A percentile compares a stretch with the other conserved stretches of the same genome.
phyloP scores from a whole-genome alignment of 2,797 vertebrate genomes.

The Coluber constrictor region DNA sequence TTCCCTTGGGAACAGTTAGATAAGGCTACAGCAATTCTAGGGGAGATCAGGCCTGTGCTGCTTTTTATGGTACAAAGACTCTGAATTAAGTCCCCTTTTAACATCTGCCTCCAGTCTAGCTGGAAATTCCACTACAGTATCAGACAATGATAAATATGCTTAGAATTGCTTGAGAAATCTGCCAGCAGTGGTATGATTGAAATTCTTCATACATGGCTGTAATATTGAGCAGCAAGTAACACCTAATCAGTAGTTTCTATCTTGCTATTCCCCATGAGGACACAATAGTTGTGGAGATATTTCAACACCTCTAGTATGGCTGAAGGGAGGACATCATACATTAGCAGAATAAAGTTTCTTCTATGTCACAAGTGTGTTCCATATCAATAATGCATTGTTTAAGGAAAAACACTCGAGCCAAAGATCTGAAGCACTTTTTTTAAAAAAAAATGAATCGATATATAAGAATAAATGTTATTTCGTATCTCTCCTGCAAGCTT shows the following conservation, averaged over 20 bases:
- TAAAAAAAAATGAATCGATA: neutral
- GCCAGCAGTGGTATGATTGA: neutral
- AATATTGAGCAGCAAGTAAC: neutral
- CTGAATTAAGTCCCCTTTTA: neutral
- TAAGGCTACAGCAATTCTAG: too few species aligned
- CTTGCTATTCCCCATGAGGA: neutral
- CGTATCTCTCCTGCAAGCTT: neutral
- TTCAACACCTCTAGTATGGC: neutral
- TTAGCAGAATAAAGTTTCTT: neutral
- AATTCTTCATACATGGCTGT: neutral
- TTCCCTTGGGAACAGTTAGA: too few species aligned
- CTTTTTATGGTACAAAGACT: too few species aligned
- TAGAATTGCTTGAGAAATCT: neutral
- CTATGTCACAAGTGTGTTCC: neutral
- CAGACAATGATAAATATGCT: neutral
- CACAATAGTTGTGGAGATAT: neutral
- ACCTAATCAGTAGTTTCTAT: neutral
- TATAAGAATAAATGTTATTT: neutral
- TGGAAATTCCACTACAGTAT: neutral
- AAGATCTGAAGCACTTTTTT: neutral
- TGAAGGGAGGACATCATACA: neutral
- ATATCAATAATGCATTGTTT: neutral
- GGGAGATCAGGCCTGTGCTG: too few species aligned
- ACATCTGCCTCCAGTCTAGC: neutral
- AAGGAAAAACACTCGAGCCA: neutral